These are phyloP conservation scores for Lasioglossum marginatum DNA, from an alignment of 2,888 invertebrate genomes.

Conservation along the genomic window DNA sequence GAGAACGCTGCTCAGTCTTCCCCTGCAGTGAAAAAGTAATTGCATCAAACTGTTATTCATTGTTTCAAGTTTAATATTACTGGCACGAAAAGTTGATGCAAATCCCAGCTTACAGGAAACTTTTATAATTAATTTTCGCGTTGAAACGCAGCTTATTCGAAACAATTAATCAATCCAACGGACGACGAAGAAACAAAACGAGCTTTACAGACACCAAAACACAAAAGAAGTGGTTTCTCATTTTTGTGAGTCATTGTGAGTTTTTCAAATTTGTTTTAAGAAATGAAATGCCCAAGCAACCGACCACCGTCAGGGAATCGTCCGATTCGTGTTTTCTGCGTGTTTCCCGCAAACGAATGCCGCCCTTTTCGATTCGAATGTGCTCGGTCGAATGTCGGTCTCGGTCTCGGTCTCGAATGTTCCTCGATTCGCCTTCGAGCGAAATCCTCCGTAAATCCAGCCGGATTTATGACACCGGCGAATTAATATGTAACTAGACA, in stretches of 20 bases:
- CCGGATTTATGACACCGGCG: slow-evolving; percentile 2
- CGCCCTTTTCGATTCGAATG: not conserved
- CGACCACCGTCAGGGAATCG: slow-evolving; percentile 5
- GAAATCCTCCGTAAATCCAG: not conserved
- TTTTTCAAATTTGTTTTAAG: not conserved
- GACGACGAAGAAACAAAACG: not conserved
- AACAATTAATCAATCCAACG: not conserved
- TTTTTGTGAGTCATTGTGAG: not conserved
- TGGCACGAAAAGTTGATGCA: not conserved
- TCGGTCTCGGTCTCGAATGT: not conserved
- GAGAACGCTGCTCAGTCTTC: not conserved
- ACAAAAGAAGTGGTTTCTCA: not conserved
- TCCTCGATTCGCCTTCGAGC: not conserved
- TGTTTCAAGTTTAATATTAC: not conserved
- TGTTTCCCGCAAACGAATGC: slow-evolving; percentile 19
- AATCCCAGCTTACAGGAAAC: not conserved
- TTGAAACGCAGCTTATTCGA: not conserved
- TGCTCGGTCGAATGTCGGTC: not conserved
- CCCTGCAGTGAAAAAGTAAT: not conserved
- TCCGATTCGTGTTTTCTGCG: slow-evolving; percentile 15
- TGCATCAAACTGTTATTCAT: not conserved
- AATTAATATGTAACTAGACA: slow-evolving; percentile 29
- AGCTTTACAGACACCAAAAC: not conserved
- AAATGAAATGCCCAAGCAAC: not conserved
- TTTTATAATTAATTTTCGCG: not conserved